phyloP scores from a whole-genome alignment of 1,140 invertebrate genomes.

The Drosophila obscura region DNA sequence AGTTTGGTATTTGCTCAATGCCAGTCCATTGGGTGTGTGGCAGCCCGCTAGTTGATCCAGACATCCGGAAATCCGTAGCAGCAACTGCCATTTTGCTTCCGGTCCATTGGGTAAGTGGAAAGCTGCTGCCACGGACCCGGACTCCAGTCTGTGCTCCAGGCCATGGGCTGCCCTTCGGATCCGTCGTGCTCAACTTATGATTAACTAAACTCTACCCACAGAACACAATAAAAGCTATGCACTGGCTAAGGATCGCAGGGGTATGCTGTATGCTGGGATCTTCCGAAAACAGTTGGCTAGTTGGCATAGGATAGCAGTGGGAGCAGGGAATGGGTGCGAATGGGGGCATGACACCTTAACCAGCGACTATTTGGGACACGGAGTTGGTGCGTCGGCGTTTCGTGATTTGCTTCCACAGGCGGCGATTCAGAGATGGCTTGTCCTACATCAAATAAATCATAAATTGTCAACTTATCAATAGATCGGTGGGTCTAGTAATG shows the following conservation, averaged over 20 bases:
- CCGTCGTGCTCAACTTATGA: neutral
- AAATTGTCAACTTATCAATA: neutral
- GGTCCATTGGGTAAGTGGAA: too few relatives aligned
- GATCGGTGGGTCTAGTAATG: neutral
- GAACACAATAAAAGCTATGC: constrained; percentile 21
- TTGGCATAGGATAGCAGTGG: neutral
- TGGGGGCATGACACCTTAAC: constrained; percentile 37
- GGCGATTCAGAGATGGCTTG: constrained; percentile 85
- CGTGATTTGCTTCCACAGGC: constrained; percentile 86
- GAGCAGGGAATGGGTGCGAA: neutral
- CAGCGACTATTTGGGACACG: constrained; percentile 80
- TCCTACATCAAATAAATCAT: constrained; percentile 75
- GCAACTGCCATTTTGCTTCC: too few relatives aligned
- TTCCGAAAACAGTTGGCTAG: neutral
- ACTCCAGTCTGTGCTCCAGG: too few relatives aligned
- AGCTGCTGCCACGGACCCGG: too few relatives aligned
- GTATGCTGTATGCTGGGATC: neutral
- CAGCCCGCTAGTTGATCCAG: too few relatives aligned
- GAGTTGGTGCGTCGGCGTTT: constrained; percentile 84
- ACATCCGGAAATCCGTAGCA: too few relatives aligned
- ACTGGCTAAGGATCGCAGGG: neutral
- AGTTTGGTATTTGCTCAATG: neutral
- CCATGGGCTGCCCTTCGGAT: too few relatives aligned
- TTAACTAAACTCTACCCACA: constrained; percentile 30
- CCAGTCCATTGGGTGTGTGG: too few relatives aligned